These are phyloP conservation scores for Coptodon bakossiorum DNA, from an alignment of 2,113 vertebrate genomes.

Conservation along the genomic window DNA sequence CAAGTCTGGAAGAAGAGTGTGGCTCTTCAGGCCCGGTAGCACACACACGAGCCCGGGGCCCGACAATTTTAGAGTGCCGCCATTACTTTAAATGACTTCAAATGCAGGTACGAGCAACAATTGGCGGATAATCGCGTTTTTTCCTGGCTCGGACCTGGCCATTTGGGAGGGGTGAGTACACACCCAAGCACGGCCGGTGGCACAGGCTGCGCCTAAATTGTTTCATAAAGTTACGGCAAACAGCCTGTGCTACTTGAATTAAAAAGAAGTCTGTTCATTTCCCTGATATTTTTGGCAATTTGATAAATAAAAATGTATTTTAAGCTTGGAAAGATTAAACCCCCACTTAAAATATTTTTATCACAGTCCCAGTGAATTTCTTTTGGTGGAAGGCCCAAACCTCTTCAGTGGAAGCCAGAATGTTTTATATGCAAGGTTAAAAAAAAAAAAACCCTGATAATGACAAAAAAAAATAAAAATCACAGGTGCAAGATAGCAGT, in stretches of 20 bases:
- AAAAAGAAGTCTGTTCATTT: neutral
- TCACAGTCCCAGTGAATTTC: neutral
- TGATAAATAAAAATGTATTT: neutral
- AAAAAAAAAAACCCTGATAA: neutral
- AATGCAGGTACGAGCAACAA: neutral
- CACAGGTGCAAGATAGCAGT: constrained; percentile 4
- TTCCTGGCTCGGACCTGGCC: neutral
- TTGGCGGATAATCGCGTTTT: neutral
- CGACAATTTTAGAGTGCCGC: neutral
- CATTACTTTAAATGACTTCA: constrained; percentile 14
- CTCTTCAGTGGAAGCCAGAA: neutral
- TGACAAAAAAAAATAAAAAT: neutral
- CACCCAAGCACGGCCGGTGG: neutral
- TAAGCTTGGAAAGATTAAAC: neutral
- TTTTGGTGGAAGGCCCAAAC: neutral
- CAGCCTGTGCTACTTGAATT: neutral
- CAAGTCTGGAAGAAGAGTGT: constrained; percentile 49
- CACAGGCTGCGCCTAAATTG: neutral
- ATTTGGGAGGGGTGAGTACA: neutral
- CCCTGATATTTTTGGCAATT: neutral
- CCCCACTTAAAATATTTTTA: neutral
- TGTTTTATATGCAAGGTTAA: neutral
- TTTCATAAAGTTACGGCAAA: neutral
- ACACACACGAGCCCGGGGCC: neutral
- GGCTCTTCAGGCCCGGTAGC: constrained; percentile 17